A percentile compares a stretch with the other conserved stretches of the same genome.
These are phyloP conservation scores for Desmodus rotundus DNA, from an alignment of 2,113 vertebrate species.

Conservation along the genomic window DNA sequence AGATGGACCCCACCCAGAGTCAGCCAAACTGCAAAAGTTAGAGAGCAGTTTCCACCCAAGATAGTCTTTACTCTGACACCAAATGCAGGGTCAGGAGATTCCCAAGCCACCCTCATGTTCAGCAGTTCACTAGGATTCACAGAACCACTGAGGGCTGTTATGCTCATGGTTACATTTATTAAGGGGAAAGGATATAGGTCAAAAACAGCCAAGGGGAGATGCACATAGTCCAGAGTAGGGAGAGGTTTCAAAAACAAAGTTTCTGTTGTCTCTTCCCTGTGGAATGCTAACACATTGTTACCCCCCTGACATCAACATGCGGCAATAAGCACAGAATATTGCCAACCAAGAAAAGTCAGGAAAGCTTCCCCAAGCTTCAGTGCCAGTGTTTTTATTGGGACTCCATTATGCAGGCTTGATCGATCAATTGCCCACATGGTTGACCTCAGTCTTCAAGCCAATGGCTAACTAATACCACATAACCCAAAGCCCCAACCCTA, in stretches of 20 bases:
- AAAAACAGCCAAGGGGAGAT: not conserved
- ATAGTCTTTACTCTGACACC: not conserved
- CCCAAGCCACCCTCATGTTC: not conserved
- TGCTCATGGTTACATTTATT: not conserved
- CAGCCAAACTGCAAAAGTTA: not conserved
- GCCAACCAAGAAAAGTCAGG: not conserved
- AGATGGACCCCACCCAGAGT: not conserved
- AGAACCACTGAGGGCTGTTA: not conserved
- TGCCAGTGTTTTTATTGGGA: not conserved
- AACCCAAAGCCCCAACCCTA: not conserved
- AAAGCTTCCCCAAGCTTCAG: not conserved
- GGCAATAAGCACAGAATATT: not conserved
- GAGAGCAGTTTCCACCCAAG: not conserved
- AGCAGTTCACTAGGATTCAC: not conserved
- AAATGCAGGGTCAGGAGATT: not conserved
- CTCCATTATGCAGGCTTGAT: not conserved
- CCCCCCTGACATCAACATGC: not conserved
- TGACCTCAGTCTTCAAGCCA: not conserved
- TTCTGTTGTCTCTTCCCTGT: not conserved
- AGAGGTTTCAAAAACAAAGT: not conserved
- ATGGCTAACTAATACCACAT: not conserved
- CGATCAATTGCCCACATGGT: not conserved
- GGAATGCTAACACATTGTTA: not conserved
- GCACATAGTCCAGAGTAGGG: not conserved
- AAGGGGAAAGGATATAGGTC: not conserved